Base-by-base conservation (phyloP, 2,888 invertebrate species). In the Neoscelio sp. region DNA sequence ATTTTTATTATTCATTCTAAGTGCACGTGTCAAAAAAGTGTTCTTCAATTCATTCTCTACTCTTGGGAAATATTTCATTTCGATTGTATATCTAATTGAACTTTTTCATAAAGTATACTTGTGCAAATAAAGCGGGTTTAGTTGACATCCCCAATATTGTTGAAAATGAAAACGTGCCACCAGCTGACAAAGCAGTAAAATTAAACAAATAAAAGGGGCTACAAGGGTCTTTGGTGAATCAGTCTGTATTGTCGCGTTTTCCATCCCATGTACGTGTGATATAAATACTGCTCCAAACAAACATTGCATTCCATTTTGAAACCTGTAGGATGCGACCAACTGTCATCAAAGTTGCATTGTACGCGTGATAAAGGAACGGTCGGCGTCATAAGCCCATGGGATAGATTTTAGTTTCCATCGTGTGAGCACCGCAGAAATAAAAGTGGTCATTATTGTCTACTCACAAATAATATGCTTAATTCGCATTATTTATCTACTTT, bases 331-430 rank as follows among this genome's bases (percentile, higher is more conserved):
- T 83, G 82, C 71, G 42, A 65, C 71, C 56, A 65, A 65, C 56
- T 83, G 80, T 82, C 87, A 87, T 87, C 87, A 88, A 84, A 74
- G 82, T 26, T 64, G 85, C 84, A 87, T 88, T 88, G 88, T 87
- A 70, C 71, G 46, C 30, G 38, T 75, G 77, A 81, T 79, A 83
- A 85, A 67, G 62, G 73, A 79, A 77, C 54, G 42, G 44, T 18
- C 18, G 26, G 67, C 35, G 65, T 60, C 70, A 77, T 64, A 79
- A 83, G 79, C 82, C 82, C 58, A 40, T 18, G 35, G 58, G 33
- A 67, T 46, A 50, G 18, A 44, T 58, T 52, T 58, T 46, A 26
- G 46, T 46, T 65, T 42, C 26, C 52, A 30, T 62, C 54, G 65
- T 58, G 62, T 64, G 48, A 73, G 15, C 38, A 20, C 26, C 4